Evolutionary conservation across 2,888 invertebrate species (phyloP), one percentile per base, ranked within the genome.

Genomic region (Caradrina clavipalpis): DNA sequence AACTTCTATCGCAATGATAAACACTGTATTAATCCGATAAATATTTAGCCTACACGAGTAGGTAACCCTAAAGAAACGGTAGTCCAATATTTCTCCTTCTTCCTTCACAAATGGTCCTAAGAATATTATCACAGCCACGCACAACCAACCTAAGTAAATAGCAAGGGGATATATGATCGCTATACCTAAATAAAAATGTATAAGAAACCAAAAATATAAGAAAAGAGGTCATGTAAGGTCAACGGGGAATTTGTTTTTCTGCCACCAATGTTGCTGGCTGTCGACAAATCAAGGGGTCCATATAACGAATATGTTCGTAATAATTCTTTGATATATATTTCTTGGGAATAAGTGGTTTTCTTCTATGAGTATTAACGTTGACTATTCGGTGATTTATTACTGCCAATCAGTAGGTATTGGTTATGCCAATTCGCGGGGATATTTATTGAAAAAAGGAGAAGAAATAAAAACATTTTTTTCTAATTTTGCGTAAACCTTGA

Each of bases 161-260:
- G 35, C 66, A 66, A 58, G 35, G 35, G 61, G 63, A 78, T 75
- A 74, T 72, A 81, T 69, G 64, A 65, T 53, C 78, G 69, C 54
- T 63, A 62, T 75, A 75, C 57, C 73, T 61, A 75, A 53, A 59
- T 13, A 72, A 60, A 76, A 77, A 78, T 63, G 76, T 83, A 84
- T 73, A 80, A 55, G 79, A 78, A 83, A 69, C 54, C 47, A 42
- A 72, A 68, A 63, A 51, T 72, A 55, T 50, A 42, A 58, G 57
- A 63, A 55, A 63, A 26, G 56, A 65, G 71, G 69, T 72, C 63
- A 49, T 39, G 54, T 73, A 81, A 81, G 75, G 69, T 75, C 84
- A 79, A 78, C 78, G 78, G 69, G 80, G 76, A 81, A 90, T 90
- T 89, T 87, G 89, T 89, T 91, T 90, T 88, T 89, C 77, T 84